Percentiles rank a stretch among this genome's conserved stretches.
These are phyloP conservation scores for Leucopsar rothschildi DNA, from an alignment of 2,113 vertebrate genomes.

Conservation along the genomic window DNA sequence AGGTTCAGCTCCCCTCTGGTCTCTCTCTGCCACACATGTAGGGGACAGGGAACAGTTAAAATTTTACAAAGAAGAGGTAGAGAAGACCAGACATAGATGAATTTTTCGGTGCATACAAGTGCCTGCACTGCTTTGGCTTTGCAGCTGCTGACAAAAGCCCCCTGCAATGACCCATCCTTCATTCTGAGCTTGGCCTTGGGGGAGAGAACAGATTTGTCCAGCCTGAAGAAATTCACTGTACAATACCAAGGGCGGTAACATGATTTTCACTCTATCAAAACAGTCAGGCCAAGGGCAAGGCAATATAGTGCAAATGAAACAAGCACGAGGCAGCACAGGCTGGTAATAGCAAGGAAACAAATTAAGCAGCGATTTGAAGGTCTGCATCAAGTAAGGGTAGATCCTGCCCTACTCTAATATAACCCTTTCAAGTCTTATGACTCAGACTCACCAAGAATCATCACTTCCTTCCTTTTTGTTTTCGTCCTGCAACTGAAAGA, in stretches of 20 bases:
- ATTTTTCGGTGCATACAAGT: neutral
- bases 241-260: neutral
- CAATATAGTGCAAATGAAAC: neutral
- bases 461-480: conserved; percentile 21
- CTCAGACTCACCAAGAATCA: neutral
- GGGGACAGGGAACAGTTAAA: neutral
- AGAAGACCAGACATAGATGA: neutral
- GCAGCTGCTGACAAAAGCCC: neutral
- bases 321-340: neutral
- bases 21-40: neutral
- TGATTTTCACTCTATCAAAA: neutral
- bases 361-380: neutral
- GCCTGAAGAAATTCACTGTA: neutral
- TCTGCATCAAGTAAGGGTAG: neutral
- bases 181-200: neutral
- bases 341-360: neutral
- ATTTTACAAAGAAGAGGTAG: neutral
- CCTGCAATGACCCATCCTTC: neutral
- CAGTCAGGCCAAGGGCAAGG: neutral
- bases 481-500: neutral
- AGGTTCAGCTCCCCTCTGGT: neutral
- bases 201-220: neutral
- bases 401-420: neutral
- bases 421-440: neutral
- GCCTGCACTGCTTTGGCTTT: fast-evolving